Evolutionary conservation across 2,888 invertebrate species (phyloP).

Genomic region (Cephus rjabovi): DNA sequence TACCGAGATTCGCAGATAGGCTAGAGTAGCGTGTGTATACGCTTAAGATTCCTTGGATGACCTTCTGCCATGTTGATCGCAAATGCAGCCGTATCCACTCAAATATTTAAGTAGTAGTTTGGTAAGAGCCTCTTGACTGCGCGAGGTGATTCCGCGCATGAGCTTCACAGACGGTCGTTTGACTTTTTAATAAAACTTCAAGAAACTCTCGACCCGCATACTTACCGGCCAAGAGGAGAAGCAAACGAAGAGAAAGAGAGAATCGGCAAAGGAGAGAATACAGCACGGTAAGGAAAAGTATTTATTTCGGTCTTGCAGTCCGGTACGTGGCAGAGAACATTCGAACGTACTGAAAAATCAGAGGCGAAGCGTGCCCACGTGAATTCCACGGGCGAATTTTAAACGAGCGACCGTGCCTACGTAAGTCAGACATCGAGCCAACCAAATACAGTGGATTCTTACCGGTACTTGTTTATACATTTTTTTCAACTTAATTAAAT

Average conservation of each 20-base stretch:
- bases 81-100: not conserved
- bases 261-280: not conserved
- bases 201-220: too few relatives aligned
- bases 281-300: not conserved
- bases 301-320: not conserved
- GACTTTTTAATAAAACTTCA: not conserved
- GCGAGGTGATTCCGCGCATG: not conserved
- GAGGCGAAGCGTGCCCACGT: constrained; percentile 10
- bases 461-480: not conserved
- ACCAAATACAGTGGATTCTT: not conserved
- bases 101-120: constrained; percentile 1
- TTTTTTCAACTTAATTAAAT: not conserved
- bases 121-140: not conserved
- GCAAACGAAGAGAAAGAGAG: not conserved
- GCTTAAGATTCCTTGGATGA: not conserved
- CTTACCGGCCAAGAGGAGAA: not conserved
- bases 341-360: not conserved
- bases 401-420: constrained; percentile 5
- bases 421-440: not conserved
- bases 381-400: constrained; percentile 6
- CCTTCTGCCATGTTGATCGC: constrained; percentile 7
- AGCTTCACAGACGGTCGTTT: not conserved
- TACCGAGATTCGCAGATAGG: constrained; percentile 3
- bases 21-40: not conserved
- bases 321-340: not conserved